Evolutionary conservation across 1,140 invertebrate genomes (phyloP), one percentile per base, ranked within the genome.

Genomic region (Drosophila arawakana): DNA sequence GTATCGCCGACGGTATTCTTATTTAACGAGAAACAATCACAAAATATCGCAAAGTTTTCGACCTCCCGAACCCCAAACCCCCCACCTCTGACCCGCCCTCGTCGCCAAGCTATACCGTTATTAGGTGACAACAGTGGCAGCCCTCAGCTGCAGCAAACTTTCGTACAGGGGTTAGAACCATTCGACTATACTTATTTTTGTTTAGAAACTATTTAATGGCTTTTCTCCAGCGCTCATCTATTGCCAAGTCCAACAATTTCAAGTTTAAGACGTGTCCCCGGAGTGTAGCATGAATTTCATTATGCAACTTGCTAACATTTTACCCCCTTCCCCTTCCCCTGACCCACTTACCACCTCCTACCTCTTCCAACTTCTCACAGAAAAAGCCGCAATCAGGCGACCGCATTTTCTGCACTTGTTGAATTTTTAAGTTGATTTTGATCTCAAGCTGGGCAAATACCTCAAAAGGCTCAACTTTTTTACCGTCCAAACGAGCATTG

Each of bases 21-120:
- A 78, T 76, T 78, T 76, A 78, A 78, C 76, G 76, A 72, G 66
- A 78, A 76, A 78, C 76, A 78, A 78, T 78, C 76, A 78, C 73
- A 78, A 78, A 78, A 76, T 76, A 67, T 68, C 49, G 44, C 50
- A 75, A 78, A 78, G 57, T 78, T 78, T 71, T 49, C 39, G 9
- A 9, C 5, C 7, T 37, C 43, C n/a, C 21, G 4, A 11, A 7
- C 10, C 21, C 5, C 13, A 11, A 8, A 2, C 43, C 11, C n/a
- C 8, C 5, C 15, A 6, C 41, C 15, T 30, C 25, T 30, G 6
- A 30, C 25, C 25, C 25, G 4, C 6, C 4, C 25, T 21, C 25
- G 2, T 30, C 25, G 18, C 25, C 25, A 30, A 30, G 25, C 25
- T 44, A 15, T 34, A 9, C 49, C 65, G 62, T 75, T 70, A 75